Evolutionary conservation across 2,888 invertebrate genomes (phyloP), one percentile per base, ranked within the genome.

Genomic region (Drosophila diplacantha): DNA sequence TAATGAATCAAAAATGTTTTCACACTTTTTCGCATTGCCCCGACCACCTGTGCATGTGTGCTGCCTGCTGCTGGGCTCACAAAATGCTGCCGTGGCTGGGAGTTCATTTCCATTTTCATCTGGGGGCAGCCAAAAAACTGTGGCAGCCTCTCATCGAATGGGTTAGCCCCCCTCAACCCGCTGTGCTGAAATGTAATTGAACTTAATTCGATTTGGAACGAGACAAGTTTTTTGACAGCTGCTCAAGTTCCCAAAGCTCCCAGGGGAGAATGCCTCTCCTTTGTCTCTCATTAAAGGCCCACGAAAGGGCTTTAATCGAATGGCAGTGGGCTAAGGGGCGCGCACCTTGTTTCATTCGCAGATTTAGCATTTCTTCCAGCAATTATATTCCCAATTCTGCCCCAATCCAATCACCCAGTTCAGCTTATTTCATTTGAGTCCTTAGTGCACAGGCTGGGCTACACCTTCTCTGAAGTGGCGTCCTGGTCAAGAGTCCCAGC

Each of bases 1-100:
- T 87, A 85, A 85, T 85, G 85, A 85, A 85, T 86, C 86, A 85
- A 86, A 85, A 85, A 81, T 75, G 84, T 84, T 84, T 84, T 84
- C 83, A 81, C 81, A 83, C 84, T 70, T 76, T 66, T 71, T 73
- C 69, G 65, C 74, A 62, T 65, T 75, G 46, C 63, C 61, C 43
- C 63, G 54, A 46, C 55, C 63, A 54, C 41, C 12, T 64, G 56
- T 49, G 43, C 43, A 49, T 20, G 54, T 29, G 29, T 58, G 44
- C 60, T 37, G 55, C 39, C 32, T 35, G 39, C 57, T 46, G 62
- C 58, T 24, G 59, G 39, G 35, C 41, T 50, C 32, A 56, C 37
- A 56, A 64, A 67, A 55, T 65, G 57, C 58, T 55, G 70, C 75
- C 50, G 62, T 70, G 55, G 51, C 29, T n/a, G 50, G 22, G 14